Evolutionary conservation across 1,140 invertebrate species (phyloP).

Genomic region (Schlechtendalia chinensis): DNA sequence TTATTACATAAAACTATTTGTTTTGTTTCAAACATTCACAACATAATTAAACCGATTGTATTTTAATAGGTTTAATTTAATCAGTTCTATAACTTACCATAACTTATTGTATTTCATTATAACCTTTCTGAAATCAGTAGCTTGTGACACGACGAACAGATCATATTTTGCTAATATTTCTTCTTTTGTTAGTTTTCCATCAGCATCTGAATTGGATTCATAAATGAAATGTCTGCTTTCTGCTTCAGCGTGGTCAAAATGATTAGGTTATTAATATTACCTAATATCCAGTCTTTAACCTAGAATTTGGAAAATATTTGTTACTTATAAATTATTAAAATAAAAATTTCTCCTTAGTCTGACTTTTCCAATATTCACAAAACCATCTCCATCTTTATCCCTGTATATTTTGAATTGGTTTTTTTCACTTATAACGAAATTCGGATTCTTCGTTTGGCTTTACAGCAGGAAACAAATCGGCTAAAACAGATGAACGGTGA

Average conservation of each 20-base stretch:
- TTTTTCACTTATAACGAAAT: conserved; percentile 92
- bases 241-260: conserved; percentile 95
- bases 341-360: conserved; percentile 16
- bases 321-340: conserved; percentile 28
- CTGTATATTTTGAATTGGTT: conserved; percentile 84
- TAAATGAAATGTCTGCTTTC: conserved; percentile 93
- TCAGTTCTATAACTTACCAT: conserved; percentile 80
- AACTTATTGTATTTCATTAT: conserved; percentile 84
- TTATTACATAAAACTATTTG: conserved; percentile 24
- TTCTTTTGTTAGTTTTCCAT: conserved; percentile 84
- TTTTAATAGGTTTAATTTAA: not conserved
- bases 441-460: conserved; percentile 72
- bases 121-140: conserved; percentile 97
- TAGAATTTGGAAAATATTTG: conserved; percentile 53
- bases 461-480: conserved; percentile 79
- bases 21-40: not conserved
- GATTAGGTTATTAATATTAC: no score
- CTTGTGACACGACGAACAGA: conserved; percentile 96
- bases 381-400: conserved; percentile 86
- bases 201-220: conserved; percentile 87
- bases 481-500: conserved; percentile 56
- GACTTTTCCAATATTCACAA: conserved; percentile 82
- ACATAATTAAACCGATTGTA: not conserved
- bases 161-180: conserved; percentile 96
- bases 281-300: conserved; percentile 92